Evolutionary conservation across 2,888 invertebrate genomes (phyloP).

Genomic region (Minunthozetes semirufus): DNA sequence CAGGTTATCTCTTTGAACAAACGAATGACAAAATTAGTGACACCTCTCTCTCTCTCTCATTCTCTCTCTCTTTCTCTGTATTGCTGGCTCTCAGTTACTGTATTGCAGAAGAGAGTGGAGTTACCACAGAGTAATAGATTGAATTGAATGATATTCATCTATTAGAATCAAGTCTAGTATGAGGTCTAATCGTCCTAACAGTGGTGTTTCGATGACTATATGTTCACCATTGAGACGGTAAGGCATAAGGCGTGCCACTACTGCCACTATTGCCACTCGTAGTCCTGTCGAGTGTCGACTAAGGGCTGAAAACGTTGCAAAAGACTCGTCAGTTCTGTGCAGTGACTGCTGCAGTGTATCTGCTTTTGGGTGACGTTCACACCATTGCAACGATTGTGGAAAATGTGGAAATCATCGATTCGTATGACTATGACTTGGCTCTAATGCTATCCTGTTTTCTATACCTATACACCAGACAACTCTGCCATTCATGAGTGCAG

Average conservation of each 20-base stretch:
- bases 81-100: too few relatives aligned
- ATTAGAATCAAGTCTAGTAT: neutral
- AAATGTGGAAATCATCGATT: conserved; percentile 20
- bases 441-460: neutral
- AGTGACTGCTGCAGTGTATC: conserved; percentile 21
- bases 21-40: too few relatives aligned
- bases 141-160: too few relatives aligned
- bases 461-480: conserved; percentile 10
- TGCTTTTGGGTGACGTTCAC: conserved; percentile 24
- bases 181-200: neutral
- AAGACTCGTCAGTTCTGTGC: conserved; percentile 23
- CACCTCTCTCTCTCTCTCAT: too few relatives aligned
- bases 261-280: neutral
- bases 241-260: conserved; percentile 4
- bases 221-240: neutral
- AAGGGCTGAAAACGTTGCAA: neutral
- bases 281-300: neutral
- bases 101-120: too few relatives aligned
- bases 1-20: too few relatives aligned
- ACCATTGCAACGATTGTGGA: neutral
- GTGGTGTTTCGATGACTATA: neutral
- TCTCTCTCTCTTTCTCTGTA: too few relatives aligned
- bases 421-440: conserved; percentile 7
- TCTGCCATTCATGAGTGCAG: conserved; percentile 42
- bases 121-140: too few relatives aligned